These are phyloP conservation scores for Stichopus horrens DNA, from an alignment of 53 echinoderm and acorn worm species.

Conservation along the genomic window DNA sequence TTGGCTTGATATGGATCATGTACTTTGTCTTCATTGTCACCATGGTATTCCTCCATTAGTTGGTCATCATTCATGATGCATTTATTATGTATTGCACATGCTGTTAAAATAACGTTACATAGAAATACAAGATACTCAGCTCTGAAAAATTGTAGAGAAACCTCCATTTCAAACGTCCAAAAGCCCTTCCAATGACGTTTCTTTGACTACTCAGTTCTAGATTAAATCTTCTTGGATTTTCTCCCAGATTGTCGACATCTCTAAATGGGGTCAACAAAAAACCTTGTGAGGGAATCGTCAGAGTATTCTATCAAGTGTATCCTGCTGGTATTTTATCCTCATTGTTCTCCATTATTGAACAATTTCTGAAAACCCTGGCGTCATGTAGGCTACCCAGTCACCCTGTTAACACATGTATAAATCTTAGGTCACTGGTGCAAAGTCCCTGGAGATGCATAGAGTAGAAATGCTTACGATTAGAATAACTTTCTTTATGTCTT, in stretches of 20 bases:
- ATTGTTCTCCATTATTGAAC: conserved; percentile 19
- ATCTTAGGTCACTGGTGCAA: conserved; percentile 37
- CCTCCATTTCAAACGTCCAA: conserved; percentile 49
- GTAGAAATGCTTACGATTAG: conserved; percentile 48
- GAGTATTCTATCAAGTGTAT: conserved; percentile 46
- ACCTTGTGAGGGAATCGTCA: conserved; percentile 28
- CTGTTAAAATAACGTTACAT: conserved; percentile 34
- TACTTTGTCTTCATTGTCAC: neutral
- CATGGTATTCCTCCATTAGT: conserved; percentile 3
- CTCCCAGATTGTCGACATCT: conserved; percentile 26
- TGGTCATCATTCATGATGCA: conserved; percentile 51
- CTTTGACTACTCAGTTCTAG: conserved; percentile 12
- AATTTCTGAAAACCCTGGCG: conserved; percentile 42
- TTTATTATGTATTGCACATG: conserved; percentile 48
- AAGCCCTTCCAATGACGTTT: conserved; percentile 39
- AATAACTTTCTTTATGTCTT: conserved; percentile 42
- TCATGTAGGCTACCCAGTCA: conserved; percentile 49
- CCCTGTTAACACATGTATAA: conserved; percentile 50
- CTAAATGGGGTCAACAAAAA: conserved; percentile 39
- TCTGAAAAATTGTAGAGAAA: conserved; percentile 44
- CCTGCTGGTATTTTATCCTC: conserved; percentile 38
- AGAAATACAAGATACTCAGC: conserved; percentile 22
- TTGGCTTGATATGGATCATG: neutral
- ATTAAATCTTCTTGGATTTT: conserved; percentile 43
- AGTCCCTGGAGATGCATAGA: conserved; percentile 49